These are phyloP conservation scores for Drosophila melanica DNA, from an alignment of 1,140 invertebrate species.

Conservation along the genomic window DNA sequence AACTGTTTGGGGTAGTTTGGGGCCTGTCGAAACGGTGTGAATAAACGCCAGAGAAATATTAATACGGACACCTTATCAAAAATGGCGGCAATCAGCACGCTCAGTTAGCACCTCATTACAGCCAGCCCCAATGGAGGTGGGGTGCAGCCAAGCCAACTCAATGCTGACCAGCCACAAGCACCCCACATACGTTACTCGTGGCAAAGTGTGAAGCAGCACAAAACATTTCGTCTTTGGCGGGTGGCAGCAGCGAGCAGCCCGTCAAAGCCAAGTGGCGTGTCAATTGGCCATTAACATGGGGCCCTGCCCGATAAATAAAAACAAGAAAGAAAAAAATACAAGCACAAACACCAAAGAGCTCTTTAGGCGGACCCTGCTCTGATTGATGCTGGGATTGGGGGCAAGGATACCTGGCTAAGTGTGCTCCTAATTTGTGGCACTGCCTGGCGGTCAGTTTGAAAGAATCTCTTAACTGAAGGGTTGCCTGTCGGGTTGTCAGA, in stretches of 20 bases:
- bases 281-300: constrained; percentile 79
- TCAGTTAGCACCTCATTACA: constrained; percentile 78
- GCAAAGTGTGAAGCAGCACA: constrained; percentile 37
- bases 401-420: background rate
- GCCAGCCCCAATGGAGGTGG: constrained; percentile 6
- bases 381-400: constrained; percentile 42
- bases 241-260: constrained; percentile 14
- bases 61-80: constrained; percentile 77
- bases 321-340: constrained; percentile 39
- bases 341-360: constrained; percentile 44
- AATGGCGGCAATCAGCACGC: constrained; percentile 80
- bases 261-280: constrained; percentile 79
- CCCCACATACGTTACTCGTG: constrained; percentile 53
- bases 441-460: constrained; percentile 30
- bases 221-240: constrained; percentile 42
- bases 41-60: constrained; percentile 70
- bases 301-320: constrained; percentile 69
- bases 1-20: constrained; percentile 9
- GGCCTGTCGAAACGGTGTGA: constrained; percentile 42
- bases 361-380: constrained; percentile 31
- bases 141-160: constrained; percentile 19
- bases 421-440: background rate
- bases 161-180: constrained; percentile 19
- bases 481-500: constrained; percentile 35
- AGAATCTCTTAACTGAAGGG: constrained; percentile 44